Conservation (phyloP, 2,797 vertebrate genomes). For the Mionectes olivaceus region DNA sequence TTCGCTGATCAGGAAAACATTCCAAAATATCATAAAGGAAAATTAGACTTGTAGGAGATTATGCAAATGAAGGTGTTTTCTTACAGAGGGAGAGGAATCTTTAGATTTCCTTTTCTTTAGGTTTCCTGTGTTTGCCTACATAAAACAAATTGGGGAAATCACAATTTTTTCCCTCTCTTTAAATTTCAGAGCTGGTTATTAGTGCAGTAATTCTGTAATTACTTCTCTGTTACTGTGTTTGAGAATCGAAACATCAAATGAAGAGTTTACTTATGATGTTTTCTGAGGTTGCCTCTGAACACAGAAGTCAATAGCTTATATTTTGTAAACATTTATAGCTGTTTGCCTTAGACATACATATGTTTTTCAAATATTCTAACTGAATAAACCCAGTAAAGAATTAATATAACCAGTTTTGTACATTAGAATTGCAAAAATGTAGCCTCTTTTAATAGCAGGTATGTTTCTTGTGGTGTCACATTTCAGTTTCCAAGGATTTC, state of each 20-base stretch:
- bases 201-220: neutral
- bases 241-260: neutral
- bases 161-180: neutral
- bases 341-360: neutral
- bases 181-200: neutral
- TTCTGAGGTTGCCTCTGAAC: neutral
- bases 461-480: neutral
- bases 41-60: neutral
- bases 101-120: neutral
- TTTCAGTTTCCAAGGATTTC: neutral
- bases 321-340: neutral
- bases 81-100: neutral
- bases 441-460: neutral
- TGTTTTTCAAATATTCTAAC: neutral
- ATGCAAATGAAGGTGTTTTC: slow-evolving; percentile 18
- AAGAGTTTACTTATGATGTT: neutral
- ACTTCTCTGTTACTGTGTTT: neutral
- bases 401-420: neutral
- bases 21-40: slow-evolving; percentile 22
- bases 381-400: neutral
- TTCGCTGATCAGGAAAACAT: slow-evolving; percentile 34
- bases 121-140: neutral
- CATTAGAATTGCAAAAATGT: neutral
- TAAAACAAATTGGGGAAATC: neutral
- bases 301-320: neutral